Evolutionary conservation across 2,113 vertebrate genomes (phyloP).

Genomic region (Cebus imitator): DNA sequence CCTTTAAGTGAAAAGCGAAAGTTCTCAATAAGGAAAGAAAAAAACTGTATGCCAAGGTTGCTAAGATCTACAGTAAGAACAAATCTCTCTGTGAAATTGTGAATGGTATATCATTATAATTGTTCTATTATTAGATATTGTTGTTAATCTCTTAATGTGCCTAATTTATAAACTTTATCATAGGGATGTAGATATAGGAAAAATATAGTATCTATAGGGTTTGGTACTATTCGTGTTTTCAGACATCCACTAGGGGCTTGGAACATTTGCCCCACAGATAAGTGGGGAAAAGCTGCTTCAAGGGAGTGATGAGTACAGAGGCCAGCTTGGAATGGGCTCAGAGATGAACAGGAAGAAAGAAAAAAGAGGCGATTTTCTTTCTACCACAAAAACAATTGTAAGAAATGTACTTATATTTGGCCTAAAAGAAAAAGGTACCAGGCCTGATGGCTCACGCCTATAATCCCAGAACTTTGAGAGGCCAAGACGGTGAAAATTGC

Average conservation of each 20-base stretch:
- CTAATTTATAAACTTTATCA: not conserved
- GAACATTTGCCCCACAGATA: not conserved
- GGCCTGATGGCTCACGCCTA: too few species aligned
- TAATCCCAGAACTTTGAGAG: too few species aligned
- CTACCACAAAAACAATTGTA: not conserved
- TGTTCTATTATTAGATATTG: not conserved
- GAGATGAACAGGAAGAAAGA: not conserved
- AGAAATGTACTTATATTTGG: not conserved
- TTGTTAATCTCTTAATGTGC: not conserved
- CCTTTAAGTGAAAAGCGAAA: not conserved
- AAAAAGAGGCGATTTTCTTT: conserved; percentile 14
- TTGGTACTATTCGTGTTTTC: not conserved
- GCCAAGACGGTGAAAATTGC: too few species aligned
- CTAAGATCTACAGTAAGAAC: not conserved
- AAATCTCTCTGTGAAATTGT: not conserved
- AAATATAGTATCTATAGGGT: not conserved
- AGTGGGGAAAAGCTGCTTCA: not conserved
- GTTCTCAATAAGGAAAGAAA: not conserved
- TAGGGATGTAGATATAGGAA: not conserved
- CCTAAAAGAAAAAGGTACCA: not conserved
- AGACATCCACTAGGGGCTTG: not conserved
- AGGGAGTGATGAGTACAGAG: not conserved
- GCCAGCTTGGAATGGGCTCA: not conserved
- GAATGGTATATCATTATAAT: not conserved
- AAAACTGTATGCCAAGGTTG: not conserved